Base-by-base conservation (phyloP, 2,113 vertebrate species). In the Hypocryptadius cinnamomeus region DNA sequence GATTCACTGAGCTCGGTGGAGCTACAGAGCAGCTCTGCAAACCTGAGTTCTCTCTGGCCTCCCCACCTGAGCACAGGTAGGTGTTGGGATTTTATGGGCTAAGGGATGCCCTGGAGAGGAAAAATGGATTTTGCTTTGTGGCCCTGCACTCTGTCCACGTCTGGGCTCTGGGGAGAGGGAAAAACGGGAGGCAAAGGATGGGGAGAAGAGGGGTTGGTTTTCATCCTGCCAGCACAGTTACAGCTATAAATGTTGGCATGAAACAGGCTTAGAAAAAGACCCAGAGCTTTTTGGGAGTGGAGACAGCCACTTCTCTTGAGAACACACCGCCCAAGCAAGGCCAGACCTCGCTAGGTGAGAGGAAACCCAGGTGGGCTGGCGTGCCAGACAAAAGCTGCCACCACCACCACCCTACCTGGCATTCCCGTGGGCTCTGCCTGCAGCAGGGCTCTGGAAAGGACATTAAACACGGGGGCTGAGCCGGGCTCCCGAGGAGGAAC, bases 381-480 rank as follows among this genome's bases (percentile, higher is more conserved):
- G 85, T 40, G 77, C 35, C 53, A 93, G 95, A 92, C 44, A 44
- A 66, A 92, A 94, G 68, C 89, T 61, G 66, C 81, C 79, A 72
- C 10, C 25, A 24, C 53, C 54, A 42, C 13, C 40, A 10, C 84
- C 53, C 3, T 53, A 89, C 72, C 90, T 87, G 82, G 72, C 79
- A 45, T 16, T 42, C 44, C 85, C 5, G 10, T 30, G 87, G 80
- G 68, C 72, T 90, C 59, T 90, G 94, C 80, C 83, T 17, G 88
- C 61, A 4, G 6, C 3, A 42, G 89, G 57, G 54, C 87, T 72
- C 24, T 0, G 82, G 8, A 15, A 18, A 71, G 69, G 82, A 90
- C 71, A n/a, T 61, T 24, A 95, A 95, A 93, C 68, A 80, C 17
- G 57, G 88, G 87, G 85, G 78, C 89, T 79, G 82, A 93, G 64